Evolutionary conservation across 2,888 invertebrate genomes (phyloP).

Genomic region (Himalopsyche kuldschensis): DNA sequence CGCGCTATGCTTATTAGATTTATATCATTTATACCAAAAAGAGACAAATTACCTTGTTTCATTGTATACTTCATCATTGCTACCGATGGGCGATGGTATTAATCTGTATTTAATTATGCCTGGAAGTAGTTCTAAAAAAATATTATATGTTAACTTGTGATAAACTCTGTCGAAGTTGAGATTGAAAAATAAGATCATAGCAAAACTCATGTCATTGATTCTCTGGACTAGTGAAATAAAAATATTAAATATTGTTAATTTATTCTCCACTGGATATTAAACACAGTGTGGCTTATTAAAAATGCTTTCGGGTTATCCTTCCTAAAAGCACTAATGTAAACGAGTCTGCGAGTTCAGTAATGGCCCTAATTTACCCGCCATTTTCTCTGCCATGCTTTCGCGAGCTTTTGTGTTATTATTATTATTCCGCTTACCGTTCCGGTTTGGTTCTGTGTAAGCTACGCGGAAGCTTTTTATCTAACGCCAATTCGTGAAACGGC

Average conservation of each 20-base stretch:
- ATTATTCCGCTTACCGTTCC: not conserved
- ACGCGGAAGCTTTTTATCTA: not conserved
- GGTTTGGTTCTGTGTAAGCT: not conserved
- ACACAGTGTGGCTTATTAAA: not conserved
- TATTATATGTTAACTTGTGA: no score
- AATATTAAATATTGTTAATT: not conserved
- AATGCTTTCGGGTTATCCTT: not conserved
- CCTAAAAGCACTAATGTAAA: constrained; percentile 30
- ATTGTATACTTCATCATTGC: no score
- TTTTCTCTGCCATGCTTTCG: constrained; percentile 6
- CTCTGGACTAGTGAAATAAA: no score
- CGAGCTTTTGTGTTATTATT: not conserved
- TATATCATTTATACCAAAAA: no score
- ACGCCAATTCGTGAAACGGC: not conserved
- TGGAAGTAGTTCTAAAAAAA: no score
- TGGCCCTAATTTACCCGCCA: constrained; percentile 37
- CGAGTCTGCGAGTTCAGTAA: constrained; percentile 36
- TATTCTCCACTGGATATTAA: not conserved
- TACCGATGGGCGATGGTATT: no score
- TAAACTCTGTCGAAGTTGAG: no score
- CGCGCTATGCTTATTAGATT: no score
- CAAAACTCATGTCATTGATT: no score
- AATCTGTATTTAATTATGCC: no score
- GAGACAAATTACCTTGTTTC: no score
- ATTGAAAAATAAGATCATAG: no score